Evolutionary conservation across 1,140 invertebrate species (phyloP).

Genomic region (Ips nitidus): DNA sequence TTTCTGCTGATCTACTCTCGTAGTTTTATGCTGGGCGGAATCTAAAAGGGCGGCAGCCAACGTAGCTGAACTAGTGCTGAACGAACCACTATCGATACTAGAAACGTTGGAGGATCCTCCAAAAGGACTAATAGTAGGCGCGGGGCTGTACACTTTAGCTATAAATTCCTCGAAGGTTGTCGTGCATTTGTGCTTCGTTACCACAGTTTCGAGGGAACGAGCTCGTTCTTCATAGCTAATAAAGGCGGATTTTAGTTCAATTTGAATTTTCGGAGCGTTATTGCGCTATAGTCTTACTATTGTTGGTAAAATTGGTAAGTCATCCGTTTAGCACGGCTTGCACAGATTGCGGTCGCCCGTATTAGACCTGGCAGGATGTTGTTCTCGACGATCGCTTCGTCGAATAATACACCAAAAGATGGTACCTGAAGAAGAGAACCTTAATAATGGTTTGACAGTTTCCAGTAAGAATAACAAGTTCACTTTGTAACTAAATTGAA

Average conservation of each 20-base stretch:
- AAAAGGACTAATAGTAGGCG: slow-evolving; percentile 60
- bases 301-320: slow-evolving; percentile 88
- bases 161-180: slow-evolving; percentile 93
- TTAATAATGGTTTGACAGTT: not conserved
- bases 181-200: slow-evolving; percentile 82
- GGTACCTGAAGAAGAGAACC: slow-evolving; percentile 65
- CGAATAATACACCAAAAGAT: slow-evolving; percentile 94
- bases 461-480: no score
- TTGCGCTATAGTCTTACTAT: slow-evolving; percentile 64
- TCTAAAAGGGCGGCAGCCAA: slow-evolving; percentile 58
- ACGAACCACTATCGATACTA: slow-evolving; percentile 35
- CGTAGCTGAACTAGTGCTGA: slow-evolving; percentile 49
- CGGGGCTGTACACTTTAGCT: slow-evolving; percentile 80
- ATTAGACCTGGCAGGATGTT: slow-evolving; percentile 84
- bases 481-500: no score
- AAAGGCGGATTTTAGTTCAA: slow-evolving; percentile 16
- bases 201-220: slow-evolving; percentile 83
- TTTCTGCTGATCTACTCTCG: slow-evolving; percentile 46
- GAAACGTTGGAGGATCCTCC: slow-evolving; percentile 40
- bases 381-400: slow-evolving; percentile 88
- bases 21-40: slow-evolving; percentile 48
- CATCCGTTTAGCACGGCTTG: slow-evolving; percentile 86
- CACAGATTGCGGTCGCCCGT: slow-evolving; percentile 87
- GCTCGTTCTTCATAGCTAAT: slow-evolving; percentile 88
- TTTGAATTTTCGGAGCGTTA: not conserved